Evolutionary conservation across 2,797 vertebrate species (phyloP), one percentile per base, ranked within the genome.

Genomic region (Orientallactaga sibirica): DNA sequence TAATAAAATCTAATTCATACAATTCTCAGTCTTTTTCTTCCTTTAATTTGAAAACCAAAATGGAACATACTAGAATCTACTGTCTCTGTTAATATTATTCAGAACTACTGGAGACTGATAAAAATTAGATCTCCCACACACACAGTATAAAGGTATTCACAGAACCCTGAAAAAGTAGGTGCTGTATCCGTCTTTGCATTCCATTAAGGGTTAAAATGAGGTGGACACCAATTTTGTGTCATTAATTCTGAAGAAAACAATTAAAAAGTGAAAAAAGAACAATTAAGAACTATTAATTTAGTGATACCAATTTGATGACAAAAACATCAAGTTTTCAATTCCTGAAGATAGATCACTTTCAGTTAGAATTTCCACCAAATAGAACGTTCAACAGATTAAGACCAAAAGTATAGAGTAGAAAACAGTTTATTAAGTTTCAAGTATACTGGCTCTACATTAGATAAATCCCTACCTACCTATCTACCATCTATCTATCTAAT

Each of bases 241-340:
- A 82, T 81, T 62, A 77, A 77, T 29, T 41, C 48, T 90, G 55
- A 84, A 78, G 70, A 16, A 37, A 24, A 64, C 20, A 87, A 67
- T 55, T 85, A 24, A 55, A 75, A 86, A 86, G 66, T 37, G 12
- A 80, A 75, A 67, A 33, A 68, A 22, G 70, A 89, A 20, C 94
- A 92, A 79, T 68, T 88, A 95, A 83, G 4, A 75, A 22, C 7
- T 76, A 58, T 4, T 94, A 76, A 79, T 80, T 79, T 67, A 82
- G 27, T 86, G 29, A 86, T 86, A 58, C 27, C 22, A n/a, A 79
- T 37, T 77, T 80, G 33, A 89, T 84, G 25, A 5, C 16, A 52
- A 92, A 77, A 86, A 83, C 66, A 86, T n/a, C 64, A 6, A 5
- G 2, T 92, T 87, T 90, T 80, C n/a, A 52, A 84, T 76, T 90